Evolutionary conservation across 2,113 vertebrate genomes (phyloP).

Genomic region (Gallinago jamesoni): DNA sequence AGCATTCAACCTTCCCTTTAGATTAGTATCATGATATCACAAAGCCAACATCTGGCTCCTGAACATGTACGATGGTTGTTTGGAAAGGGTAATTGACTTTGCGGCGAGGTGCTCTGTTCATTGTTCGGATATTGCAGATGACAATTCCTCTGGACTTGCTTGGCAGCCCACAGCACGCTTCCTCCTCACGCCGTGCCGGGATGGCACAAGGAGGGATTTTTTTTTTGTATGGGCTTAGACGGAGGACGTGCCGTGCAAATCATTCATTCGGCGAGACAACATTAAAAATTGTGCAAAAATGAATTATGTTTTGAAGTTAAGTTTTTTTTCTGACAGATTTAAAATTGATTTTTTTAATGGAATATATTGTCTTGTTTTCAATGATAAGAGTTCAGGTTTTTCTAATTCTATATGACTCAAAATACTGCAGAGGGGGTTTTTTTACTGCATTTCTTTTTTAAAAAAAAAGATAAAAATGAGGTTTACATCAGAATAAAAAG

Average conservation of each 20-base stretch:
- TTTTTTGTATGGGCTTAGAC: not conserved
- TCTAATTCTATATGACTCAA: not conserved
- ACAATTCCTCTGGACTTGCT: not conserved
- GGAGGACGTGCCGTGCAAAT: not conserved
- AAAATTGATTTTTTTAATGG: not conserved
- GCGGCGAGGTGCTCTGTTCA: not conserved
- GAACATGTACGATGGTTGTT: not conserved
- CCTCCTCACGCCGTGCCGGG: fast-evolving
- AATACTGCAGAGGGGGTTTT: not conserved
- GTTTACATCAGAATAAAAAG: not conserved
- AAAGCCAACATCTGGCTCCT: not conserved
- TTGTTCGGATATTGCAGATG: not conserved
- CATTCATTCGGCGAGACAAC: fast-evolving
- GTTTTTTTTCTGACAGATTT: not conserved
- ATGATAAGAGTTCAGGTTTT: fast-evolving
- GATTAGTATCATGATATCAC: not conserved
- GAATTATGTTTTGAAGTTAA: not conserved
- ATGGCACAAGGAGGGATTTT: fast-evolving
- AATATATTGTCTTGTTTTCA: not conserved
- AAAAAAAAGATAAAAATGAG: not conserved
- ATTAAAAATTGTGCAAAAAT: not conserved
- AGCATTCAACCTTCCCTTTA: not conserved
- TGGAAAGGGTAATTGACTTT: not conserved
- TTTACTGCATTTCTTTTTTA: not conserved
- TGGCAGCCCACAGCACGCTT: not conserved